Evolutionary conservation across 2,113 vertebrate genomes (phyloP), one percentile per base, ranked within the genome.

Genomic region (Rhinoderma darwinii): DNA sequence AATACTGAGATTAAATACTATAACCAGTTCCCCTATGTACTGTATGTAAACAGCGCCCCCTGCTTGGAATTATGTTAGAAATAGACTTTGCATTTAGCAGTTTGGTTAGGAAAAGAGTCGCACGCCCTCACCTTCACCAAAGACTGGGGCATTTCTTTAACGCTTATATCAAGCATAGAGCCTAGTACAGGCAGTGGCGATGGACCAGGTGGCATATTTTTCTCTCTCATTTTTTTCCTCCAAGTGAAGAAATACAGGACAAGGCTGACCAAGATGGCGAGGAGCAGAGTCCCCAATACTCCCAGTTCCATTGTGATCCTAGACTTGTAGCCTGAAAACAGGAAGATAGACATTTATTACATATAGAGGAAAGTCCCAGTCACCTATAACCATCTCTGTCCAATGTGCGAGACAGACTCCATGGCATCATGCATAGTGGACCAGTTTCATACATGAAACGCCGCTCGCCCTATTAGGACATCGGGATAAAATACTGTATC

Each of bases 41-140:
- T n/a, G n/a, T n/a, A n/a, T n/a, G n/a, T n/a, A n/a, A n/a, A n/a
- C n/a, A n/a, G n/a, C n/a, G n/a, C n/a, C n/a, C n/a, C n/a, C n/a
- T n/a, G n/a, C n/a, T n/a, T n/a, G n/a, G n/a, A n/a, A n/a, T n/a
- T n/a, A n/a, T n/a, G n/a, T n/a, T n/a, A n/a, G n/a, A n/a, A n/a
- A n/a, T n/a, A n/a, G n/a, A n/a, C n/a, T n/a, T n/a, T n/a, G n/a
- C n/a, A n/a, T n/a, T n/a, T n/a, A n/a, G n/a, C n/a, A n/a, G n/a
- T n/a, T n/a, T n/a, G n/a, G n/a, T n/a, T n/a, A n/a, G n/a, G n/a
- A n/a, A n/a, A n/a, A n/a, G n/a, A n/a, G n/a, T n/a, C n/a, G n/a
- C n/a, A n/a, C n/a, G n/a, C n/a, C n/a, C 84, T 72, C 61, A 86
- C 84, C 84, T 70, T 86, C 63, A 86, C 15, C 47, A 79, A 10